Percentiles rank a stretch among this genome's conserved stretches.
These are phyloP conservation scores for Dryocosmus kuriphilus DNA, from an alignment of 2,888 invertebrate genomes.

Conservation along the genomic window DNA sequence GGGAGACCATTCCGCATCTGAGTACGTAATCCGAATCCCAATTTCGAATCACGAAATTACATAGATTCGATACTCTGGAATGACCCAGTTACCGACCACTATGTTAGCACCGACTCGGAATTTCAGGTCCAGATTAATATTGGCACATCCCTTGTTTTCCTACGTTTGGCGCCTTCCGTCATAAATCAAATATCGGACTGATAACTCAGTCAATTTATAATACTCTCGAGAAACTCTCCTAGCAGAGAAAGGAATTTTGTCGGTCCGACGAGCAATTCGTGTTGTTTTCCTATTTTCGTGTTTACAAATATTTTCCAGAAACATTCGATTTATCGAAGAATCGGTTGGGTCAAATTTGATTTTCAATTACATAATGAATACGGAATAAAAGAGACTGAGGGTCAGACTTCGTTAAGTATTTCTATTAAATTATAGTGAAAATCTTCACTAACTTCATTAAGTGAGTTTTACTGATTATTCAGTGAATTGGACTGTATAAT, in stretches of 20 bases:
- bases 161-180: slow-evolving; percentile 23
- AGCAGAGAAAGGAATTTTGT: slow-evolving; percentile 4
- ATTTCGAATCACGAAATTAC: slow-evolving; percentile 55
- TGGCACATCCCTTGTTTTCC: slow-evolving; percentile 38
- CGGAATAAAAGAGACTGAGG: too few species aligned
- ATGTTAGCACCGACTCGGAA: slow-evolving; percentile 13
- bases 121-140: slow-evolving; percentile 31
- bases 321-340: not conserved
- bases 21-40: slow-evolving; percentile 53
- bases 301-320: not conserved
- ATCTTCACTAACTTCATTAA: too few species aligned
- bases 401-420: too few species aligned
- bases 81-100: slow-evolving; percentile 13
- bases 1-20: slow-evolving; percentile 41
- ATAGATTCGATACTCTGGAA: slow-evolving; percentile 5
- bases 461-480: too few species aligned
- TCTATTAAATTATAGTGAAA: too few species aligned
- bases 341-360: not conserved
- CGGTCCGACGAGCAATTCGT: not conserved
- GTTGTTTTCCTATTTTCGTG: not conserved
- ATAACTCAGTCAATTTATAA: slow-evolving; percentile 29
- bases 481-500: too few species aligned
- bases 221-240: not conserved
- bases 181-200: slow-evolving; percentile 36
- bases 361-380: too few species aligned